These are phyloP conservation scores for Dipus sagitta DNA, from an alignment of 2,797 vertebrate species.

Conservation along the genomic window DNA sequence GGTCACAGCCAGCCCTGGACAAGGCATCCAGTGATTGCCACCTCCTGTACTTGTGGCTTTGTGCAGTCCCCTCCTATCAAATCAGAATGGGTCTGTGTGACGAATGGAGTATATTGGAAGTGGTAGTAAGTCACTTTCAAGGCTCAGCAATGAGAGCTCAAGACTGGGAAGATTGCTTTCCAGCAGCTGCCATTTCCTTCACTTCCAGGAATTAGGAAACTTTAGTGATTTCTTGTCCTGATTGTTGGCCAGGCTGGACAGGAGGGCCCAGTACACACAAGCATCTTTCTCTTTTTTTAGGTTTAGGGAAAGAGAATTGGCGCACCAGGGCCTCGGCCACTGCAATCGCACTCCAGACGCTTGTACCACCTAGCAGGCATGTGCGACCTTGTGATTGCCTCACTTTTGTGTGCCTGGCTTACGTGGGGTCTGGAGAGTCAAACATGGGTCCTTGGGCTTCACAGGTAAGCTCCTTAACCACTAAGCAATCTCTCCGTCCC, in stretches of 20 bases:
- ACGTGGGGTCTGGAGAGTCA: too few species aligned
- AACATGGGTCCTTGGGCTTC: too few species aligned
- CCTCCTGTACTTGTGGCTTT: not conserved
- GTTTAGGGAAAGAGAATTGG: too few species aligned
- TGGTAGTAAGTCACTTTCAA: not conserved
- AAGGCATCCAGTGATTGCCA: not conserved
- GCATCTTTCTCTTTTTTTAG: not conserved
- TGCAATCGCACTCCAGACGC: too few species aligned
- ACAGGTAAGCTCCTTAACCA: too few species aligned
- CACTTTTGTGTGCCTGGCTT: too few species aligned
- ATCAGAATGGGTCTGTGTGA: not conserved
- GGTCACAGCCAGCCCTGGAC: not conserved
- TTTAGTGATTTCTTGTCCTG: not conserved
- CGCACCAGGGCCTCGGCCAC: too few species aligned
- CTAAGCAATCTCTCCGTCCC: too few species aligned
- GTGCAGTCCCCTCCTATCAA: not conserved
- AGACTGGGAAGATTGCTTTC: not conserved
- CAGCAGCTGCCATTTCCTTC: not conserved
- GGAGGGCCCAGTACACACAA: not conserved
- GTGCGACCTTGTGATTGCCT: too few species aligned
- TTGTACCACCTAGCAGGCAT: too few species aligned
- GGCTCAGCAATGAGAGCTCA: not conserved
- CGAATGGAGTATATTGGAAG: not conserved
- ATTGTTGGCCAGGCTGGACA: not conserved
- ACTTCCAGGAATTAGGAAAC: not conserved